Conservation (phyloP, 2,888 invertebrate genomes). For the Hanleya hanleyi region DNA sequence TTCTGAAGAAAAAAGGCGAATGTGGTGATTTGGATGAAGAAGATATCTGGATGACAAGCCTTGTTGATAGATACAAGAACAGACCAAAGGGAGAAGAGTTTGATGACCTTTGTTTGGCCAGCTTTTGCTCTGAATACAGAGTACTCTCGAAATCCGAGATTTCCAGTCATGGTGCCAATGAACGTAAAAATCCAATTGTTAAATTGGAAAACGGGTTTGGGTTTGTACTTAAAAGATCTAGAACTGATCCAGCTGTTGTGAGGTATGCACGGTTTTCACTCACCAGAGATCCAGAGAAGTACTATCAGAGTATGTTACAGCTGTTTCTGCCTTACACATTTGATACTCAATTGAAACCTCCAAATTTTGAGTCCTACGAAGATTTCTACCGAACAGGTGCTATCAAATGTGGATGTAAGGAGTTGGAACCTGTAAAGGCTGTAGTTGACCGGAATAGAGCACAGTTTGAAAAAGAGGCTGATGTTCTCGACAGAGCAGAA, state of each 20-base stretch:
- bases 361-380: constrained; percentile 5
- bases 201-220: not conserved
- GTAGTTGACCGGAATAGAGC: not conserved
- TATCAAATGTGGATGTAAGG: not conserved
- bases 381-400: constrained; percentile 22
- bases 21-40: not conserved
- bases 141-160: not conserved
- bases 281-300: not conserved
- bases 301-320: not conserved
- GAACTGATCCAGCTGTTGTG: not conserved
- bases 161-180: not conserved
- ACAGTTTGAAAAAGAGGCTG: not conserved
- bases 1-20: constrained; percentile 1
- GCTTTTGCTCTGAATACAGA: constrained; percentile 10
- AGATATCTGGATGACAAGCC: constrained; percentile 8
- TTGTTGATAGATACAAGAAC: constrained; percentile 12
- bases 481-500: not conserved
- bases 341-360: constrained; percentile 24
- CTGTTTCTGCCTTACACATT: not conserved
- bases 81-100: constrained; percentile 7
- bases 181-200: not conserved
- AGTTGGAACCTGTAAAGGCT: not conserved
- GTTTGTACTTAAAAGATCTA: not conserved
- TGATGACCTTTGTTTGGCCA: constrained; percentile 10
- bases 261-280: not conserved